A percentile compares a stretch with the other conserved stretches of the same genome.
These are phyloP conservation scores for Drosophila gunungcola DNA, from an alignment of 1,140 invertebrate genomes.

Conservation along the genomic window DNA sequence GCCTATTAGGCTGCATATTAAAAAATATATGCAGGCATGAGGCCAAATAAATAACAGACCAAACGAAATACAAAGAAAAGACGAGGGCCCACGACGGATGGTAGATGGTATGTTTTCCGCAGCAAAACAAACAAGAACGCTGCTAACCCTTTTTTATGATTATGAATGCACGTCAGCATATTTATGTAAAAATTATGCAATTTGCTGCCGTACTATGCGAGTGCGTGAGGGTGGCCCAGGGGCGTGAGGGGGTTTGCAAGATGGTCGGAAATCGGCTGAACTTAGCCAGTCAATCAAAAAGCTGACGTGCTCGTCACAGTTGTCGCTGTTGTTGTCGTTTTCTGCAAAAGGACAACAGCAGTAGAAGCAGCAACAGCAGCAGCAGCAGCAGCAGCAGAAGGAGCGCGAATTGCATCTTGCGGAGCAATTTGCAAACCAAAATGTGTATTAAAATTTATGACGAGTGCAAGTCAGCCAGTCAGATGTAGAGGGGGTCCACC, in stretches of 20 bases:
- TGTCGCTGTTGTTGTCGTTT: slow-evolving; percentile 62
- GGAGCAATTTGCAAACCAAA: slow-evolving; percentile 81
- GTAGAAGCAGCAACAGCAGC: slow-evolving; percentile 4
- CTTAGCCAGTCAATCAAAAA: slow-evolving; percentile 80
- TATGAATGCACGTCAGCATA: slow-evolving; percentile 82
- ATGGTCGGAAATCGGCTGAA: slow-evolving; percentile 65
- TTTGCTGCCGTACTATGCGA: slow-evolving; percentile 75
- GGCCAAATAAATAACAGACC: slow-evolving; percentile 76
- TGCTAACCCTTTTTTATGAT: slow-evolving; percentile 80
- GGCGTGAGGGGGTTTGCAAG: not conserved
- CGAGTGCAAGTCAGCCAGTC: slow-evolving; percentile 65
- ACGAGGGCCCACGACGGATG: slow-evolving; percentile 13
- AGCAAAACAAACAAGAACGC: slow-evolving; percentile 46
- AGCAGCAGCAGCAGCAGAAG: slow-evolving; percentile 16
- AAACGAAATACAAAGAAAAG: slow-evolving; percentile 47
- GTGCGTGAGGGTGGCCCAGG: slow-evolving; percentile 10
- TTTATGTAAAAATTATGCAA: slow-evolving; percentile 84
- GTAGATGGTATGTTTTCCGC: slow-evolving; percentile 2
- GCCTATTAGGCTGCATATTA: slow-evolving; percentile 83
- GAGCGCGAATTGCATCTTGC: slow-evolving; percentile 75
- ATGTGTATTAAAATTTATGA: slow-evolving; percentile 83
- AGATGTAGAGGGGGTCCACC: slow-evolving; percentile 28
- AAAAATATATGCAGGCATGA: slow-evolving; percentile 55
- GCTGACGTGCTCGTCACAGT: slow-evolving; percentile 79
- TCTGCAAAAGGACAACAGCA: slow-evolving; percentile 58